Evolutionary conservation across 1,140 invertebrate species (phyloP).

Genomic region (Streblospio benedicti): DNA sequence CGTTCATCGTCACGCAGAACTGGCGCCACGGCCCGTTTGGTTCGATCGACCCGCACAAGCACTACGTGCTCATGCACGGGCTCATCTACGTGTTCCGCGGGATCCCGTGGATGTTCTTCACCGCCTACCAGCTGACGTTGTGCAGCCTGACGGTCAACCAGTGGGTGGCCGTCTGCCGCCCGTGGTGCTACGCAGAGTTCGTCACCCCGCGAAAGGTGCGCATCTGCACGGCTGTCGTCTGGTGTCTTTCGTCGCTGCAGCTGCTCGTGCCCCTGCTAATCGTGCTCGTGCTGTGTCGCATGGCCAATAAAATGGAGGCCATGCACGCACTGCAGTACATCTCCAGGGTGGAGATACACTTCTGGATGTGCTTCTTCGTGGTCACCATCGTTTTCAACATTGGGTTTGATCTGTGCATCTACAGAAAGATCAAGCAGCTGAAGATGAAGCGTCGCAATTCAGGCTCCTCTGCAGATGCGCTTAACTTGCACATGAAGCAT

Average conservation of each 20-base stretch:
- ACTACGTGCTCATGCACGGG: neutral
- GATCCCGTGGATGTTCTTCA: conserved; percentile 10
- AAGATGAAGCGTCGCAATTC: neutral
- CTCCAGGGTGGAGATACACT: conserved; percentile 9
- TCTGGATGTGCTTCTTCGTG: conserved; percentile 5
- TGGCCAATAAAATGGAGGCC: neutral
- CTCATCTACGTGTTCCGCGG: conserved; percentile 8
- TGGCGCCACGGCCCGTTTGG: conserved; percentile 3
- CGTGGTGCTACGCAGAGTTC: conserved; percentile 1
- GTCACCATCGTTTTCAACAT: conserved; percentile 5
- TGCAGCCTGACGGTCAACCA: conserved; percentile 4
- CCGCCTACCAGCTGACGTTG: conserved; percentile 7
- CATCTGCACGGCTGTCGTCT: neutral
- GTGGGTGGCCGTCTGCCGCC: conserved; percentile 5
- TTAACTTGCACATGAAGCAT: conserved; percentile 7
- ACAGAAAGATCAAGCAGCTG: neutral
- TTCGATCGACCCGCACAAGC: neutral
- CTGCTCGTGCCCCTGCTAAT: conserved; percentile 1
- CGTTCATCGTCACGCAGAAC: neutral
- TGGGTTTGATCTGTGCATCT: neutral
- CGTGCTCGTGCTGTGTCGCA: neutral
- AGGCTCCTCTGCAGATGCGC: neutral
- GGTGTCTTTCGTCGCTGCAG: conserved; percentile 6
- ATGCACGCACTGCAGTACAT: neutral
- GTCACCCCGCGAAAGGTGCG: neutral